Evolutionary conservation across 2,113 vertebrate genomes (phyloP), one percentile per base, ranked within the genome.

Genomic region (Prinia subflava): DNA sequence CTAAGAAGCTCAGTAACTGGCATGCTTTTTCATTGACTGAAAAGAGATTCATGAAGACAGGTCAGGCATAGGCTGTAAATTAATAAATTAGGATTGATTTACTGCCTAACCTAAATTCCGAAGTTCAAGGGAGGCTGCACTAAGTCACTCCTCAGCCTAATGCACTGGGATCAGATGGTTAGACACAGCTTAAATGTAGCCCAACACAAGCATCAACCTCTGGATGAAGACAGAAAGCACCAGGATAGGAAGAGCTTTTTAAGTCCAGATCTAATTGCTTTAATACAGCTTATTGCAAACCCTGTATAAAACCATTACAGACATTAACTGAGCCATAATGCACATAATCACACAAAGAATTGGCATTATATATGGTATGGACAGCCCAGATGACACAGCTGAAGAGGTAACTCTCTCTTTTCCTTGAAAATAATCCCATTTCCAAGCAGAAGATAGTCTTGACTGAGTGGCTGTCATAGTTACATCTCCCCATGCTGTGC

Each of bases 291-390:
- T 14, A 37, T 4, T 50, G 44, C 20, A 84, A 81, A 70, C 21
- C 30, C 57, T 2, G 10, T 14, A 7, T 13, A 41, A 69, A 52
- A 37, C 13, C 27, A 4, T n/a, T 42, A 46, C 7, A 35, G 65
- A 47, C 27, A 24, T 21, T 47, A 50, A 50, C 4, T 49, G 47
- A 47, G n/a, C 0, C 15, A 92, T 56, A 65, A 70, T 8, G 35
- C 44, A 23, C 18, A 12, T 3, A 33, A 24, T 7, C 28, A 50
- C 57, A 60, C 21, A 33, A 0, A 9, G 31, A 65, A 46, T 0
- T 23, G 71, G 24, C 14, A 13, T 14, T 49, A 7, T 10, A 15
- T 15, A 41, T n/a, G 28, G 57, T 7, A 23, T 1, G 37, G 67
- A 39, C 44, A 64, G 65, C 6, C 27, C 8, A 20, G 44, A 24